Conservation (phyloP, 2,888 invertebrate species). For the Campoplex nolae region DNA sequence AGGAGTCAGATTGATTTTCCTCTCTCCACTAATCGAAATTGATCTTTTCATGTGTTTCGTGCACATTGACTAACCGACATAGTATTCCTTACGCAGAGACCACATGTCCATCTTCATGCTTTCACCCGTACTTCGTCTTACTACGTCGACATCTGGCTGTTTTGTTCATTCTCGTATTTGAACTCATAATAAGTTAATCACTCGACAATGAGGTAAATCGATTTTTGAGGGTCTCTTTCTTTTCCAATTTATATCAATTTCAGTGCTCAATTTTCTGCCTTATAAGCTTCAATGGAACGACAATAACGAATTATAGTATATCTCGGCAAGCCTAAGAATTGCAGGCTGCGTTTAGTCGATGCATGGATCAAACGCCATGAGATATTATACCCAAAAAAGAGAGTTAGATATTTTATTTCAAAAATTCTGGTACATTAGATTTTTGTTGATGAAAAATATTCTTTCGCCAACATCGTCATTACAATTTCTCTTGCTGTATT, state of each 20-base stretch:
- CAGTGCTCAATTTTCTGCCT: constrained; percentile 48
- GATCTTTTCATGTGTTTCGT: not conserved
- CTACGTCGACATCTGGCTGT: not conserved
- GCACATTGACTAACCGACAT: not conserved
- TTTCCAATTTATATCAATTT: constrained; percentile 61
- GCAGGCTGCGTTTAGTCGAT: constrained; percentile 27
- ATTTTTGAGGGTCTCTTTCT: constrained; percentile 63
- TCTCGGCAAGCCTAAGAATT: constrained; percentile 30
- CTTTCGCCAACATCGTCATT: not conserved
- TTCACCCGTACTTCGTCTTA: constrained; percentile 13
- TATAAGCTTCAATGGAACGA: constrained; percentile 60
- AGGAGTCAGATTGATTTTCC: not conserved
- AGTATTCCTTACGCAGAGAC: not conserved
- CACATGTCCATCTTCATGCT: constrained; percentile 17
- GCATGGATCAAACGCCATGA: constrained; percentile 37
- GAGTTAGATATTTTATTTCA: not conserved
- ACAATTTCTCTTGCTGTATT: not conserved
- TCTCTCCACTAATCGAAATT: not conserved
- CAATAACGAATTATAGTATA: constrained; percentile 60
- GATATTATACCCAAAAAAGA: not conserved
- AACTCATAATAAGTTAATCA: constrained; percentile 61
- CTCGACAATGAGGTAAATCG: constrained; percentile 66
- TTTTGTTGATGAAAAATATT: not conserved
- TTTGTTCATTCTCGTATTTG: constrained; percentile 10
- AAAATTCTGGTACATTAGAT: constrained; percentile 16